Percentiles rank a stretch among this genome's conserved stretches.
These are phyloP conservation scores for Napeogenes inachia DNA, from an alignment of 2,888 invertebrate genomes.

Conservation along the genomic window DNA sequence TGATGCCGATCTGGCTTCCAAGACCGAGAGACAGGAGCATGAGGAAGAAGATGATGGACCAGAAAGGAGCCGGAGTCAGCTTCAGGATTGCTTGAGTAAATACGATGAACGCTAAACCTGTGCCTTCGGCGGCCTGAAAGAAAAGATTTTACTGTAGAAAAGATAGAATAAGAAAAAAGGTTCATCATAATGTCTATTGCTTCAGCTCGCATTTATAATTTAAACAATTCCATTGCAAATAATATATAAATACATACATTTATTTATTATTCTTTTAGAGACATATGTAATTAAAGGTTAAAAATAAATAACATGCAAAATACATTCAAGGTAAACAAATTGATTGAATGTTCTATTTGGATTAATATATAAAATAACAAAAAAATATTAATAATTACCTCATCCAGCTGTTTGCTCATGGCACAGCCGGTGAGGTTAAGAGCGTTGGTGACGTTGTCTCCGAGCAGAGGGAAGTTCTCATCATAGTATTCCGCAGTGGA, in stretches of 20 bases:
- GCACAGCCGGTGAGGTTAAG: constrained; percentile 81
- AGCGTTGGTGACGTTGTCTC: constrained; percentile 51
- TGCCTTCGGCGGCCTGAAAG: constrained; percentile 94
- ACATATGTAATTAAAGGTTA: no score
- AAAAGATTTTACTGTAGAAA: neutral
- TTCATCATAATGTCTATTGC: no score
- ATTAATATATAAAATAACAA: no score
- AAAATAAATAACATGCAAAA: no score
- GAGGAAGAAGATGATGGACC: constrained; percentile 97
- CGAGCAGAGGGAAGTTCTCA: constrained; percentile 56
- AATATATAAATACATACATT: no score
- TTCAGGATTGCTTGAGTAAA: constrained; percentile 97
- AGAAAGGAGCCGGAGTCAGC: constrained; percentile 94
- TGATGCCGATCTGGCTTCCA: constrained; percentile 96
- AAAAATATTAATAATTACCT: constrained; percentile 65
- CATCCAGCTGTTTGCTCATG: constrained; percentile 84
- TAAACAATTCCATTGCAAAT: no score
- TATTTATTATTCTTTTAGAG: no score
- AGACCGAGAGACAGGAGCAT: constrained; percentile 95
- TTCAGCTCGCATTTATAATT: no score
- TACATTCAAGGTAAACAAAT: no score
- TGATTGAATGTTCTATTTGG: no score
- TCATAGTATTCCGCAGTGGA: constrained; percentile 78
- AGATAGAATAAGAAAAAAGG: neutral
- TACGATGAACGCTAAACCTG: constrained; percentile 97